Percentiles rank a stretch among this genome's conserved stretches.
Conservation (phyloP, 2,888 invertebrate species). For the Hybos culiciformis region DNA sequence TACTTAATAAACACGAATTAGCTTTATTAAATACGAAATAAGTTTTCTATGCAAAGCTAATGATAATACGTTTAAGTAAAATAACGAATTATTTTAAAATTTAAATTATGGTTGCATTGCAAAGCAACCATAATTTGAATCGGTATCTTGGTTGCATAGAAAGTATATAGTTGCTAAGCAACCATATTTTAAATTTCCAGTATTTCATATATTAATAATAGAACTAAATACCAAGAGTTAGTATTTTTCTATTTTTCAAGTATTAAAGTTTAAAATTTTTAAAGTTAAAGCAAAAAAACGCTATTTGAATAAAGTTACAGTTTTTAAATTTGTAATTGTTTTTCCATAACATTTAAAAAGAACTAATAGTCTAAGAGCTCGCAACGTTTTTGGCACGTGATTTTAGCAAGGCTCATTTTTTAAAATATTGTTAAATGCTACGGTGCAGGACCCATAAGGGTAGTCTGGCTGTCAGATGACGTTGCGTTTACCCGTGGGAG, state of each 20-base stretch:
- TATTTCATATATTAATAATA: not conserved
- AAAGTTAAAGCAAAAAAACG: not conserved
- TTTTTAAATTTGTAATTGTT: not conserved
- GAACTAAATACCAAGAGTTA: not conserved
- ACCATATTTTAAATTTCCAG: too few species aligned
- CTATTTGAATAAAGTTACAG: not conserved
- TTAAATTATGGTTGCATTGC: not conserved
- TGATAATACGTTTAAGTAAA: not conserved
- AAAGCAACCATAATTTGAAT: not conserved
- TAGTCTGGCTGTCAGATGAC: too few species aligned
- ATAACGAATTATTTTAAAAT: not conserved
- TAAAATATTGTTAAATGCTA: too few species aligned
- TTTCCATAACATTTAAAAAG: too few species aligned
- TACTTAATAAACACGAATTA: too few species aligned
- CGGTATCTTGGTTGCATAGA: too few species aligned
- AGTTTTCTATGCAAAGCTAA: not conserved
- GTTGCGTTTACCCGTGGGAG: too few species aligned
- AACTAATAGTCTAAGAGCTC: too few species aligned
- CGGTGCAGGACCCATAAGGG: too few species aligned
- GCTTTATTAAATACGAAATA: not conserved
- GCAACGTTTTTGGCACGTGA: too few species aligned
- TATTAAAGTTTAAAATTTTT: not conserved
- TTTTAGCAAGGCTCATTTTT: too few species aligned
- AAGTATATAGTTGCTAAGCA: too few species aligned
- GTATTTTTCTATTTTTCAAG: not conserved